Evolutionary conservation across 2,888 invertebrate species (phyloP), one percentile per base, ranked within the genome.

Genomic region (Chalcis sispes): DNA sequence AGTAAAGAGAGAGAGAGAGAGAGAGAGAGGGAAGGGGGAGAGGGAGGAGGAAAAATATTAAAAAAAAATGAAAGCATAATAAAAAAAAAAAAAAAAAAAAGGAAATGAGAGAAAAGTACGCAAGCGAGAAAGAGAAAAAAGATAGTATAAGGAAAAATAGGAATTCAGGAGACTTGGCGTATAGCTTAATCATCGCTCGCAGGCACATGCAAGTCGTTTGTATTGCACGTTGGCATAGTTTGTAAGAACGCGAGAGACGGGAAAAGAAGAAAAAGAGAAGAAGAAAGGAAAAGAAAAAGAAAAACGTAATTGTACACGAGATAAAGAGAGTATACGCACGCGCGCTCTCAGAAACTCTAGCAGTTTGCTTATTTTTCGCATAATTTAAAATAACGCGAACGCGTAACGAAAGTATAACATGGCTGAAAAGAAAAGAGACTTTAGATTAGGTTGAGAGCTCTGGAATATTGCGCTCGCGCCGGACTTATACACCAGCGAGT

Each of bases 151-250:
- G 25, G 20, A 40, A 54, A 58, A 54, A 58, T 46, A 46, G 56
- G 42, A 56, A 67, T 42, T 42, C 58, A 58, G 29, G 32, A 29
- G 20, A 48, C 58, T 58, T 46, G 58, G 69, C 46, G 54, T 54
- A 54, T 42, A 40, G 69, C 69, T 69, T 69, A 69, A 69, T 59
- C 59, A 69, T 59, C 25, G 69, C 67, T 67, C 15, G 29, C 54
- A 65, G 65, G 65, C 42, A 48, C 20, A 15, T 3, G 23, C 29
- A 4, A 23, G 23, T 36, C 32, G 20, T 25, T 52, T 23, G 23
- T 52, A 52, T 23, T 36, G n/a, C 52, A 7, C n/a, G 13, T 20
- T 36, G 61, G 23, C 42, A 10, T n/a, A 42, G 40, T 42, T 25
- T 25, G 40, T 25, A 1, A 42, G 25, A 8, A 20, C 3, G 2